These are phyloP conservation scores for Scalopus aquaticus DNA, from an alignment of 2,113 vertebrate genomes.

Conservation along the genomic window DNA sequence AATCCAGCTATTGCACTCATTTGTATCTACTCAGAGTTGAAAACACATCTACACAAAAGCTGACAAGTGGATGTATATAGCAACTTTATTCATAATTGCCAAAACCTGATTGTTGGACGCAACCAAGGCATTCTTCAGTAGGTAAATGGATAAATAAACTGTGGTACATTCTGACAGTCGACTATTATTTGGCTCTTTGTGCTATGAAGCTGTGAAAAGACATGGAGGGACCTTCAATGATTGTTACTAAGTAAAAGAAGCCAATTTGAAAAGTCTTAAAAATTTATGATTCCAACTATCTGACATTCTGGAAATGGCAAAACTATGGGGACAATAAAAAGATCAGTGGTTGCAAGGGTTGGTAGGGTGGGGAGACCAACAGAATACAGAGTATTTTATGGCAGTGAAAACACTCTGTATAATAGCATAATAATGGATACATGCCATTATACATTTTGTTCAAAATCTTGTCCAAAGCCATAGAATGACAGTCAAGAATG, in stretches of 20 bases:
- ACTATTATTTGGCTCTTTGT: background rate
- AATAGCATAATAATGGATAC: background rate
- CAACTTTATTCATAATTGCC: background rate
- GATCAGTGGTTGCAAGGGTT: background rate
- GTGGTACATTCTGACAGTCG: background rate
- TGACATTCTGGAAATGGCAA: background rate
- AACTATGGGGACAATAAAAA: background rate
- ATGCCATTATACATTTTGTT: background rate
- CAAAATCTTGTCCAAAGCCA: background rate
- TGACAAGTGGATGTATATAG: background rate
- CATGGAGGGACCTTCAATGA: background rate
- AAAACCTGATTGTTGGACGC: background rate
- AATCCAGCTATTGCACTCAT: background rate
- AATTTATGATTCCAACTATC: background rate
- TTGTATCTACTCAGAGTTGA: background rate
- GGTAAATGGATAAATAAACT: background rate
- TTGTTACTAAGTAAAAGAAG: background rate
- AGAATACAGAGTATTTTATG: background rate
- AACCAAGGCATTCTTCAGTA: background rate
- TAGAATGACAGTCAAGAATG: no score
- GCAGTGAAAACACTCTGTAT: background rate
- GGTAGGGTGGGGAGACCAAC: no score
- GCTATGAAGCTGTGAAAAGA: background rate
- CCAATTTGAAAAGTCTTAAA: background rate
- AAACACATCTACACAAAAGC: background rate